These are phyloP conservation scores for Oreochromis mossambicus DNA, from an alignment of 2,797 vertebrate species.

Conservation along the genomic window DNA sequence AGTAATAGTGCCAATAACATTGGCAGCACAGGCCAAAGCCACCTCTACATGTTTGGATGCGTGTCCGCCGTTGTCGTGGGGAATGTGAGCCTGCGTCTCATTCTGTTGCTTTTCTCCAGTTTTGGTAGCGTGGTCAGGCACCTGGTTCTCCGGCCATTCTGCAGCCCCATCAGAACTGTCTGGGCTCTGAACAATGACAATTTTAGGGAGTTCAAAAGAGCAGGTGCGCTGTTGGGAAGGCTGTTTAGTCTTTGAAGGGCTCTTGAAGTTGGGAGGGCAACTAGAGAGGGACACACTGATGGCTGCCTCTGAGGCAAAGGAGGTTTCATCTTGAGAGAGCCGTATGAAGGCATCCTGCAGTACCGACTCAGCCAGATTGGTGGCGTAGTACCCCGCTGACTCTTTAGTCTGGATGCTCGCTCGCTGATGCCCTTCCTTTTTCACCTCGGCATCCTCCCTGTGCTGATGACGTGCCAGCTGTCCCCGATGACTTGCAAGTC, in stretches of 20 bases:
- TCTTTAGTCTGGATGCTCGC: slow-evolving; percentile 62
- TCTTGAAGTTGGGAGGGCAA: slow-evolving; percentile 45
- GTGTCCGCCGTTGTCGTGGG: slow-evolving; percentile 37
- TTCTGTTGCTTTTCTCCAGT: slow-evolving; percentile 47
- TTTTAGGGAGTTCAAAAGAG: slow-evolving; percentile 93
- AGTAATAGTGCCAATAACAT: slow-evolving; percentile 90
- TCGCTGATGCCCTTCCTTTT: slow-evolving; percentile 24
- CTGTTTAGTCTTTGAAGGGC: slow-evolving; percentile 53
- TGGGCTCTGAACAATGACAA: slow-evolving; percentile 94
- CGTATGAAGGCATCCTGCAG: slow-evolving; percentile 95
- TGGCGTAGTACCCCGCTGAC: slow-evolving; percentile 88
- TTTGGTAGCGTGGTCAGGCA: slow-evolving; percentile 55
- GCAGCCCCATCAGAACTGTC: slow-evolving; percentile 80
- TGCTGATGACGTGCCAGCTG: slow-evolving; percentile 47
- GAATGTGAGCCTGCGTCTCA: slow-evolving; percentile 16
- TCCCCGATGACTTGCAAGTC: slow-evolving; percentile 66
- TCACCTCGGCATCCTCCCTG: slow-evolving; percentile 62
- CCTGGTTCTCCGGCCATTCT: slow-evolving; percentile 80
- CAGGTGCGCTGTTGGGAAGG: slow-evolving; percentile 72
- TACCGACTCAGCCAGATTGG: slow-evolving; percentile 92
- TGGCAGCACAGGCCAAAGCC: slow-evolving; percentile 91
- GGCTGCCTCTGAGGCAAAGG: slow-evolving; percentile 80
- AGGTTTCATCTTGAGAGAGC: slow-evolving; percentile 86
- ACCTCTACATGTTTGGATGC: slow-evolving; percentile 84
- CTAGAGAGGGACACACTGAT: slow-evolving; percentile 72